Evolutionary conservation across 2,888 invertebrate species (phyloP).

Genomic region (Dryocosmus kuriphilus): DNA sequence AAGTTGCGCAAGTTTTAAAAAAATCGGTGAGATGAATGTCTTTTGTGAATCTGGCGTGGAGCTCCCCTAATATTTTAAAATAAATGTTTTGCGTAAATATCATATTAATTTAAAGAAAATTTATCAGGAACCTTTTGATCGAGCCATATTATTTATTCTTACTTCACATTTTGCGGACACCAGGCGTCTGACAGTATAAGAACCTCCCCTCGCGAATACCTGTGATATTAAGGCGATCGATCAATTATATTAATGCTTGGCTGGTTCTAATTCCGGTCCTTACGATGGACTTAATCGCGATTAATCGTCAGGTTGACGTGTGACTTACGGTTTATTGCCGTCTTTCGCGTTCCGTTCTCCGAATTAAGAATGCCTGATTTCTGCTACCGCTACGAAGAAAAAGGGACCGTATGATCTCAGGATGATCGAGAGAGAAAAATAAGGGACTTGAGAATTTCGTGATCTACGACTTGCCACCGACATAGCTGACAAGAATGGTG

Average conservation of each 20-base stretch:
- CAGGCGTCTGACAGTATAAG: background rate
- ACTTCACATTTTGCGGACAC: background rate
- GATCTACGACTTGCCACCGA: conserved; percentile 35
- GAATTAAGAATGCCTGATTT: conserved; percentile 32
- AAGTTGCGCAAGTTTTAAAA: too few relatives aligned
- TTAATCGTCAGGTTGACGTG: conserved; percentile 32
- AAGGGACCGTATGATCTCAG: conserved; percentile 23
- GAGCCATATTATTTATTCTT: background rate
- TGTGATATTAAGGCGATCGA: conserved; percentile 49
- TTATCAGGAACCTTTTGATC: too few relatives aligned
- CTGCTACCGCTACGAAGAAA: conserved; percentile 31
- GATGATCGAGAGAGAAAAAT: conserved; percentile 22
- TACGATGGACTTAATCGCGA: conserved; percentile 23
- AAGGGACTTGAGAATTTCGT: conserved; percentile 11
- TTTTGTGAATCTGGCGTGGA: too few relatives aligned
- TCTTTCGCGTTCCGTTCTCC: conserved; percentile 30
- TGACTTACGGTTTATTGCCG: conserved; percentile 38
- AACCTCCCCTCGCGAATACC: conserved; percentile 11
- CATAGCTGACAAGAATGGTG: conserved; percentile 21
- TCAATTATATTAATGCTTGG: conserved; percentile 58
- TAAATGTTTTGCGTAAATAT: too few relatives aligned
- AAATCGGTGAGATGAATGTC: too few relatives aligned
- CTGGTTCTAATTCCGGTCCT: conserved; percentile 49
- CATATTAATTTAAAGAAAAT: too few relatives aligned
- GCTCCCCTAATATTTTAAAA: too few relatives aligned